Percentiles rank a stretch among this genome's conserved stretches.
phyloP scores from a whole-genome alignment of 2,888 invertebrate genomes.

The Epinotia bilunana region DNA sequence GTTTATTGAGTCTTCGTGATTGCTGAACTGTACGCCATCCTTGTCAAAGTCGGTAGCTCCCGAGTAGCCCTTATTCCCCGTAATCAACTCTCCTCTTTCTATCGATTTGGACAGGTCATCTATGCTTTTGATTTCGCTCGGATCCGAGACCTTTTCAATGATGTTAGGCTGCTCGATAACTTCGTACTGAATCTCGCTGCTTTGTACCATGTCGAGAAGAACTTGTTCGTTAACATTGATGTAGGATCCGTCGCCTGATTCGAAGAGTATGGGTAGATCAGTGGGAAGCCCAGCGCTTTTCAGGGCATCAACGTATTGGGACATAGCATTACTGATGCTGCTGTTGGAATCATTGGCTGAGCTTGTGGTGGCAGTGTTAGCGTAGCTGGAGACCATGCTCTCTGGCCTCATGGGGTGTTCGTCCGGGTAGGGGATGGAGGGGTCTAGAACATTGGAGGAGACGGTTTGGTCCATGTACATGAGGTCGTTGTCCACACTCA shows the following conservation, averaged over 20 bases:
- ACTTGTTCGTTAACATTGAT: constrained; percentile 87
- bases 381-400: constrained; percentile 67
- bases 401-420: constrained; percentile 65
- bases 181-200: constrained; percentile 81
- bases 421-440: constrained; percentile 67
- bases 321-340: constrained; percentile 74
- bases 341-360: constrained; percentile 59
- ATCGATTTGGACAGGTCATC: constrained; percentile 81
- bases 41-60: constrained; percentile 63
- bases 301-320: constrained; percentile 79
- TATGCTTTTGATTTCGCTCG: constrained; percentile 80
- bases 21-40: constrained; percentile 61
- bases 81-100: constrained; percentile 76
- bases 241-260: constrained; percentile 86
- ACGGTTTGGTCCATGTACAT: constrained; percentile 76
- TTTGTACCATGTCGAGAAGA: constrained; percentile 82
- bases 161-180: constrained; percentile 81
- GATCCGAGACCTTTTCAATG: constrained; percentile 79
- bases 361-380: constrained; percentile 60
- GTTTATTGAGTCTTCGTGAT: constrained; percentile 72
- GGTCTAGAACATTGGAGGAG: constrained; percentile 68
- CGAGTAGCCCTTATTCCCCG: constrained; percentile 66
- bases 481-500: constrained; percentile 74
- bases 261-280: constrained; percentile 85
- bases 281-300: constrained; percentile 79